Percentiles rank a stretch among this genome's conserved stretches.
phyloP scores from a whole-genome alignment of 2,797 vertebrate species.

The Chromis chromis region DNA sequence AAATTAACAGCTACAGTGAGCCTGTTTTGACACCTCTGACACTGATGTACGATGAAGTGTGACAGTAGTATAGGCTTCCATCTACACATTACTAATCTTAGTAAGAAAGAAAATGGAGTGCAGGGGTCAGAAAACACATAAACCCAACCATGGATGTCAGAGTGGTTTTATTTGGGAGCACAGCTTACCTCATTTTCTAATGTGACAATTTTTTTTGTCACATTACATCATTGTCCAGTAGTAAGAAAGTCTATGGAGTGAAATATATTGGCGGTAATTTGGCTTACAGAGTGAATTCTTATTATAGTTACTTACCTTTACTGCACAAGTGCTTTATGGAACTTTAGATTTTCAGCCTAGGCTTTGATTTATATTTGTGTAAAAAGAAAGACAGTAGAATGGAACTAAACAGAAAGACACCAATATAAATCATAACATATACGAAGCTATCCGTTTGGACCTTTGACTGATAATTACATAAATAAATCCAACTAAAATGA shows the following conservation, averaged over 20 bases:
- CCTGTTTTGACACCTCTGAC: conserved; percentile 15
- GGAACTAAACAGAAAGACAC: too few species aligned
- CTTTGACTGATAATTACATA: too few species aligned
- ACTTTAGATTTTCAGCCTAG: neutral
- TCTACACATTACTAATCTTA: neutral
- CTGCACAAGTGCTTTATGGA: too few species aligned
- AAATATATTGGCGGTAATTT: neutral
- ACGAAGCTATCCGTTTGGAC: too few species aligned
- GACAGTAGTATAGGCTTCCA: neutral
- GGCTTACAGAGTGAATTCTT: neutral
- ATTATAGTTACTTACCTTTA: neutral
- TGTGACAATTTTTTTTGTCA: neutral
- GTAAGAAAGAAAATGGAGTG: neutral
- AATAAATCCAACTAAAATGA: too few species aligned
- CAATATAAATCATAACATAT: too few species aligned
- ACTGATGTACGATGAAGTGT: neutral
- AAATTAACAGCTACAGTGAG: conserved; percentile 18
- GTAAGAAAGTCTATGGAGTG: neutral
- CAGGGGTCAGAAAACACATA: neutral
- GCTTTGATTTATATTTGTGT: too few species aligned
- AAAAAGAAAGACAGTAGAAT: too few species aligned
- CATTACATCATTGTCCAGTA: neutral
- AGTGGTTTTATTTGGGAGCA: neutral
- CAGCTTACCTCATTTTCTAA: neutral
- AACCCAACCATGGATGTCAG: neutral